Evolutionary conservation across 2,113 vertebrate genomes (phyloP).

Genomic region (Sinocyclocheilus anophthalmus): DNA sequence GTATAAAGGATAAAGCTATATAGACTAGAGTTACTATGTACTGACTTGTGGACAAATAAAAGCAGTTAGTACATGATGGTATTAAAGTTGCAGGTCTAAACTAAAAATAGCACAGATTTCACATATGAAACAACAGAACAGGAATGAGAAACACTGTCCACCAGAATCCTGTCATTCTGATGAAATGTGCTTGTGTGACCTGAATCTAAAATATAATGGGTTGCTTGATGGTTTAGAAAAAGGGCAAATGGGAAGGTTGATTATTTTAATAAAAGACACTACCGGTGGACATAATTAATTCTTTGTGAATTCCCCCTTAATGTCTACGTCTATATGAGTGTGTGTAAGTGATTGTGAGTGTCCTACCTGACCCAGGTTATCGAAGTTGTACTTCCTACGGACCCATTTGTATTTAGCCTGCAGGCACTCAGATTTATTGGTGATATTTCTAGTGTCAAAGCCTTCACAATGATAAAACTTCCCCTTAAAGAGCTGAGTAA

Average conservation of each 20-base stretch:
- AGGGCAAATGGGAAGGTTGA: slow-evolving; percentile 57
- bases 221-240: slow-evolving; percentile 2
- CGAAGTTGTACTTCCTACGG: slow-evolving; percentile 95
- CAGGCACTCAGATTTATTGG: slow-evolving; percentile 86
- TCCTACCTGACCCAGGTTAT: slow-evolving; percentile 94
- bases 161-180: slow-evolving; percentile 4
- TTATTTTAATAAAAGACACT: slow-evolving; percentile 1
- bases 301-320: not conserved
- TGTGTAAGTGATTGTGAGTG: not conserved
- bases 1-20: not conserved
- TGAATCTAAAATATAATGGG: slow-evolving; percentile 13
- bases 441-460: slow-evolving; percentile 85
- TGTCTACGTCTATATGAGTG: not conserved
- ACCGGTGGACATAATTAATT: not conserved
- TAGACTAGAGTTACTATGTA: not conserved
- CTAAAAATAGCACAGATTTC: not conserved
- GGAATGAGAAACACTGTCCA: not conserved
- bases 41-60: not conserved
- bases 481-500: slow-evolving; percentile 91
- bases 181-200: slow-evolving; percentile 4
- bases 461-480: slow-evolving; percentile 96
- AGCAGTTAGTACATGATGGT: not conserved
- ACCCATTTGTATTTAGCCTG: slow-evolving; percentile 85
- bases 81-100: not conserved
- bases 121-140: not conserved